Evolutionary conservation across 2,113 vertebrate genomes (phyloP).

Genomic region (Chiloscyllium plagiosum): DNA sequence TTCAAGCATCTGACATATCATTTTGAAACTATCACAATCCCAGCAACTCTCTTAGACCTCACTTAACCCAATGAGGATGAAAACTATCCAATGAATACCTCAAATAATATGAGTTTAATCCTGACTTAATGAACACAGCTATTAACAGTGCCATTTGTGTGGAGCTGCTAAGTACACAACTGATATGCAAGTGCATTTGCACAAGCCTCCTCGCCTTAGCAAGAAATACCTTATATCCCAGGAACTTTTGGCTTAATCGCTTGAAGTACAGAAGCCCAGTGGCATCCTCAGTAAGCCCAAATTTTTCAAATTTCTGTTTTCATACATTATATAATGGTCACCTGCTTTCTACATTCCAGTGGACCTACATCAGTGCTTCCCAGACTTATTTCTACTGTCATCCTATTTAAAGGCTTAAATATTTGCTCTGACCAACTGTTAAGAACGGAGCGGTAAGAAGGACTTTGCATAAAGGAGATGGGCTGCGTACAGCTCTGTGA

Average conservation of each 20-base stretch:
- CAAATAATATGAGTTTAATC: too few relatives aligned
- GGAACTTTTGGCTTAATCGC: not conserved
- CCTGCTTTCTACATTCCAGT: not conserved
- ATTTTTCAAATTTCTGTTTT: not conserved
- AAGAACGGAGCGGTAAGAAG: too few relatives aligned
- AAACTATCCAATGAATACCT: not conserved
- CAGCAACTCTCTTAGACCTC: not conserved
- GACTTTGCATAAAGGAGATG: too few relatives aligned
- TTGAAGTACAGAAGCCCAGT: not conserved
- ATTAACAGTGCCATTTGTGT: too few relatives aligned
- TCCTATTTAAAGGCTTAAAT: too few relatives aligned
- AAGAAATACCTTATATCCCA: not conserved
- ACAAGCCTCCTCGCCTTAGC: not conserved
- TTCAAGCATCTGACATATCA: not conserved
- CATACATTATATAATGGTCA: not conserved
- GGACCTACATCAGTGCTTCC: not conserved
- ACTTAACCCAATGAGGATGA: not conserved
- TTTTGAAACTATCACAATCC: not conserved
- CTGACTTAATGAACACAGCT: too few relatives aligned
- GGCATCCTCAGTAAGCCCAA: not conserved
- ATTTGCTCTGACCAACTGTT: too few relatives aligned
- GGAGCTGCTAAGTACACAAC: not conserved
- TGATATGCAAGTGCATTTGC: not conserved
- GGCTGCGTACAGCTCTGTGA: too few relatives aligned
- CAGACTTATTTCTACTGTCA: too few relatives aligned